These are phyloP conservation scores for Micoletzkya japonica DNA, from an alignment of 2,888 invertebrate species.

Conservation along the genomic window DNA sequence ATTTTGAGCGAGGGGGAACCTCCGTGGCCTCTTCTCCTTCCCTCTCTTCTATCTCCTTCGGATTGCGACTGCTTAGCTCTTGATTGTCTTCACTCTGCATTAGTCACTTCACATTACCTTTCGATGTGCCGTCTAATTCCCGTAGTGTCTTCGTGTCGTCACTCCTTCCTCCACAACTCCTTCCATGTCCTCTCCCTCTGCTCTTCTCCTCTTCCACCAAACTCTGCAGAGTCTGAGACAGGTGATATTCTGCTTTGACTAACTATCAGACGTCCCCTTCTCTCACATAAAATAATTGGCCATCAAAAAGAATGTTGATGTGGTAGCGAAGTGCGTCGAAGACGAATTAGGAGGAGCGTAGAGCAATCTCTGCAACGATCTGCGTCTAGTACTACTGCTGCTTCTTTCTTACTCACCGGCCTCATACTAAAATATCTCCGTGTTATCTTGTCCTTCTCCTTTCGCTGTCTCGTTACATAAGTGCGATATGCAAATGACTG, in stretches of 20 bases:
- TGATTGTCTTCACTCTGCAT: too few relatives aligned
- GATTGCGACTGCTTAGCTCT: too few relatives aligned
- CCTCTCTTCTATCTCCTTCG: too few relatives aligned
- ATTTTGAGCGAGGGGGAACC: slow-evolving; percentile 1
- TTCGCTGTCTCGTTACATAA: too few relatives aligned
- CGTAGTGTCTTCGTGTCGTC: not conserved
- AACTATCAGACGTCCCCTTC: not conserved
- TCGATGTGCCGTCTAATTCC: too few relatives aligned
- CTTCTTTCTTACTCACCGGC: not conserved
- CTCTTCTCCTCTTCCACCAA: slow-evolving; percentile 10
- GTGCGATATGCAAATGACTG: too few relatives aligned
- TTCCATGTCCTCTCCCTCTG: not conserved
- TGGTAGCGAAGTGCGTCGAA: too few relatives aligned
- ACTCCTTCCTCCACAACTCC: not conserved
- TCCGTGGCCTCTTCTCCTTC: too few relatives aligned
- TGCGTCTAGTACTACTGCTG: not conserved
- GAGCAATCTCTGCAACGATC: not conserved
- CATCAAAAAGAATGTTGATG: not conserved
- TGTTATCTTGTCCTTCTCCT: too few relatives aligned
- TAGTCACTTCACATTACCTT: too few relatives aligned
- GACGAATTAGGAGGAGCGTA: too few relatives aligned
- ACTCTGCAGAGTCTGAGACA: slow-evolving; percentile 9
- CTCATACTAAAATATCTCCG: too few relatives aligned
- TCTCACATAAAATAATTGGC: not conserved
- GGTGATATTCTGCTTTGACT: not conserved